Conservation (phyloP, 1,140 invertebrate genomes). For the Drosophila nigrodunni region DNA sequence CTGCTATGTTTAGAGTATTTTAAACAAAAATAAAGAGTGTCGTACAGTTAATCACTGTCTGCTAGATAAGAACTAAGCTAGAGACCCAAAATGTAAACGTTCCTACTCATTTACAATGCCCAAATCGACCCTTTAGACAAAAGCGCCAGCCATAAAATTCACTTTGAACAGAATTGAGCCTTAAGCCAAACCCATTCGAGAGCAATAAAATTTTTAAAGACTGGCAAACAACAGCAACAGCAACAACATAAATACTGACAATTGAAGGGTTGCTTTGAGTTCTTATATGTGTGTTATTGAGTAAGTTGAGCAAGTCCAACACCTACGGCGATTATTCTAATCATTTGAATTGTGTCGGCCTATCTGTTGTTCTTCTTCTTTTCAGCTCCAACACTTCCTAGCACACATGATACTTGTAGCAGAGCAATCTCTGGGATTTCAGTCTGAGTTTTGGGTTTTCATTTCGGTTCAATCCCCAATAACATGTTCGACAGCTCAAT, state of each 20-base stretch:
- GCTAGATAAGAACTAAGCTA: too few species aligned
- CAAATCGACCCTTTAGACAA: conserved; percentile 31
- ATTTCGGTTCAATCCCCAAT: conserved; percentile 37
- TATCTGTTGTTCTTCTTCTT: conserved; percentile 20
- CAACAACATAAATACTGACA: conserved; percentile 29
- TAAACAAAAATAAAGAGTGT: background rate
- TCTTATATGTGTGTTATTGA: conserved; percentile 33
- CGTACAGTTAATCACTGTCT: background rate
- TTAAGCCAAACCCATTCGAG: conserved; percentile 44
- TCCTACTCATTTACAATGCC: conserved; percentile 27
- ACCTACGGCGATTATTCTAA: conserved; percentile 75
- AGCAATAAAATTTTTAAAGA: conserved; percentile 49
- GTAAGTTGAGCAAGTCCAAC: conserved; percentile 48
- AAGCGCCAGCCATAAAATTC: conserved; percentile 46
- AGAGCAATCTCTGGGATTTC: conserved; percentile 23
- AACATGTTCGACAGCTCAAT: conserved; percentile 77
- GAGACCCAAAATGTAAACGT: background rate
- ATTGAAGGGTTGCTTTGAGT: conserved; percentile 38
- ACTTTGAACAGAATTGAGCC: conserved; percentile 41
- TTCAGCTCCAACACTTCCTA: background rate
- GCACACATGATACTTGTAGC: conserved; percentile 19
- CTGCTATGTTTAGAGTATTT: too few species aligned
- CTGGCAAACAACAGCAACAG: conserved; percentile 1
- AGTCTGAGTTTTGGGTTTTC: background rate
- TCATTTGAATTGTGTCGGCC: conserved; percentile 66